Conservation (phyloP, 2,888 invertebrate genomes). For the Auanema freiburgensis region DNA sequence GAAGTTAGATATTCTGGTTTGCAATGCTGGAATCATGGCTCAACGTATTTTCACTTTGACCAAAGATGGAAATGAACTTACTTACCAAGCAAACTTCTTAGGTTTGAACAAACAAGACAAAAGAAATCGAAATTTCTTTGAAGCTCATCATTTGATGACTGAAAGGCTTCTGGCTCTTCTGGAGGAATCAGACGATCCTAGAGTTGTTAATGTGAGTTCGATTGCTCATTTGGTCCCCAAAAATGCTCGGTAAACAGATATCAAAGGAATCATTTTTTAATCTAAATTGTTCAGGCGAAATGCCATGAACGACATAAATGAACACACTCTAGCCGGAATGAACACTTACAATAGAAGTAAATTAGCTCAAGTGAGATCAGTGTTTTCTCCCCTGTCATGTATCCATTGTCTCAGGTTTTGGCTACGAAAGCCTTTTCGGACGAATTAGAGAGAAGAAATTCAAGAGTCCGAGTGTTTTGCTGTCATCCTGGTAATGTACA, state of each 20-base stretch:
- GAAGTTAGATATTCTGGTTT: slow-evolving; percentile 13
- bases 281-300: neutral
- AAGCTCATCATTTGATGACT: slow-evolving; percentile 15
- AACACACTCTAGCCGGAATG: slow-evolving; percentile 6
- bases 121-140: neutral
- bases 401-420: slow-evolving; percentile 9
- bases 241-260: slow-evolving; percentile 2
- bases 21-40: slow-evolving; percentile 17
- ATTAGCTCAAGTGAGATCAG: slow-evolving; percentile 12
- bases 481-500: slow-evolving; percentile 21
- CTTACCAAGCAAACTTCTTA: slow-evolving; percentile 17
- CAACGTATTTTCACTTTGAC: slow-evolving; percentile 8
- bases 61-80: slow-evolving; percentile 14
- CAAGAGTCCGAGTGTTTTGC: slow-evolving; percentile 1
- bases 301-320: neutral
- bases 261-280: neutral
- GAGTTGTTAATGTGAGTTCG: slow-evolving; percentile 18
- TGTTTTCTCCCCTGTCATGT: neutral
- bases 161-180: slow-evolving; percentile 9
- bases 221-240: slow-evolving; percentile 13
- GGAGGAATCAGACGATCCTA: slow-evolving; percentile 8
- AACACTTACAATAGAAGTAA: slow-evolving; percentile 16
- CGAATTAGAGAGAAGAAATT: neutral
- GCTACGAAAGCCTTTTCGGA: slow-evolving; percentile 4
- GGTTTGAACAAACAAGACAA: slow-evolving; percentile 1